Percentiles rank a stretch among this genome's conserved stretches.
These are phyloP conservation scores for Alauda arvensis DNA, from an alignment of 2,797 vertebrate species.

Conservation along the genomic window DNA sequence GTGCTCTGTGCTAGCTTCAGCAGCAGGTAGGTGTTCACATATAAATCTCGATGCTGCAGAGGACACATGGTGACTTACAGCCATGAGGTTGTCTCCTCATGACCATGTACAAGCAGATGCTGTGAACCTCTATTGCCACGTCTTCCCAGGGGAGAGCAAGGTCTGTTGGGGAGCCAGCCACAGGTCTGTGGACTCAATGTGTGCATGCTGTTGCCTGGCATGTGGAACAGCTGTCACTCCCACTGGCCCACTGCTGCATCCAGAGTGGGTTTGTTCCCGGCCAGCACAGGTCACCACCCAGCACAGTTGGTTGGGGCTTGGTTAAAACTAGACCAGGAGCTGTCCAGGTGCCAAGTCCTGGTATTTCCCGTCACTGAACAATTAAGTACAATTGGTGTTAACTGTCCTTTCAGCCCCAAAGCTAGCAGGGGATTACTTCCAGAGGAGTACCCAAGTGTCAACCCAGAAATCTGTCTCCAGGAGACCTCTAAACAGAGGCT, in stretches of 20 bases:
- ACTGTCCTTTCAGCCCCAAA: neutral
- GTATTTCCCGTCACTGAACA: neutral
- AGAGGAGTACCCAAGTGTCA: neutral
- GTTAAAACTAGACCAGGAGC: neutral
- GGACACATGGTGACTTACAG: neutral
- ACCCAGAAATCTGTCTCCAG: neutral
- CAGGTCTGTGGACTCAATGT: neutral
- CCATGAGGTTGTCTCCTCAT: neutral
- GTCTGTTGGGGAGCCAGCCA: neutral
- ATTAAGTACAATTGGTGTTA: neutral
- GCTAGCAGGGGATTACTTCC: neutral
- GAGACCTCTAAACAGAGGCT: neutral
- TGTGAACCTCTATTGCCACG: neutral
- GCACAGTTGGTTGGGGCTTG: fast-evolving
- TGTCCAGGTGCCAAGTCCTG: neutral
- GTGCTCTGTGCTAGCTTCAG: neutral
- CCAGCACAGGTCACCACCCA: neutral
- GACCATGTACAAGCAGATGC: neutral
- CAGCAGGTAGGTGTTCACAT: neutral
- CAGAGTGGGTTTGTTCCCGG: fast-evolving
- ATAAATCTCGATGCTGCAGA: neutral
- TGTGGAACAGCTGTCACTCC: fast-evolving
- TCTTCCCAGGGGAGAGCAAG: neutral
- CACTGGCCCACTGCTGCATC: neutral
- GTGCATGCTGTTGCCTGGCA: neutral